Conservation (phyloP, 2,113 vertebrate genomes). For the Melierax canorus region DNA sequence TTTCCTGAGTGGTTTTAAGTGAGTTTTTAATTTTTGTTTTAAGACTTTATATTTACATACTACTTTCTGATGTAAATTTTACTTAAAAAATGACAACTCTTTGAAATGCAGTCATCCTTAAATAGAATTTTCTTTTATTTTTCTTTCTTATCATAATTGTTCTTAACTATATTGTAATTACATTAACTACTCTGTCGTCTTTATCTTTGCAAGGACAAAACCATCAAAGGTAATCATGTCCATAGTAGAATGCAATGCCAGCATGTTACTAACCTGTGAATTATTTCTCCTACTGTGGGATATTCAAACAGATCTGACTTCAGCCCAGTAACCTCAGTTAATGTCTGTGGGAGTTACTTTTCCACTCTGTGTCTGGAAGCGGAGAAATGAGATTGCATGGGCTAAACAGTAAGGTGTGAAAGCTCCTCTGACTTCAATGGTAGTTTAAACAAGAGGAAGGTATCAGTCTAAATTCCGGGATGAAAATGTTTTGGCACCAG, state of each 20-base stretch:
- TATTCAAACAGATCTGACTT: neutral
- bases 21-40: neutral
- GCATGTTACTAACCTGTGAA: neutral
- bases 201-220: conserved; percentile 1
- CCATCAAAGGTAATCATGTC: neutral
- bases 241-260: neutral
- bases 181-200: neutral
- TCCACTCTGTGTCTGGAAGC: neutral
- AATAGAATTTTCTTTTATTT: neutral
- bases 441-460: neutral
- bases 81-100: neutral
- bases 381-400: neutral
- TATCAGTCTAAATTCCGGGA: neutral
- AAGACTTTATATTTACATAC: neutral
- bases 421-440: neutral
- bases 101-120: neutral
- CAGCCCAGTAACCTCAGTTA: neutral
- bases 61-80: neutral
- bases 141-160: neutral
- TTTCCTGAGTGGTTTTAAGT: neutral
- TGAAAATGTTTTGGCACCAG: neutral
- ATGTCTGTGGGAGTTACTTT: neutral
- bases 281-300: neutral
- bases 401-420: neutral
- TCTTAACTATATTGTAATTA: neutral